Evolutionary conservation across 1,140 invertebrate genomes (phyloP), one percentile per base, ranked within the genome.

Genomic region (Drosophila grimshawi): DNA sequence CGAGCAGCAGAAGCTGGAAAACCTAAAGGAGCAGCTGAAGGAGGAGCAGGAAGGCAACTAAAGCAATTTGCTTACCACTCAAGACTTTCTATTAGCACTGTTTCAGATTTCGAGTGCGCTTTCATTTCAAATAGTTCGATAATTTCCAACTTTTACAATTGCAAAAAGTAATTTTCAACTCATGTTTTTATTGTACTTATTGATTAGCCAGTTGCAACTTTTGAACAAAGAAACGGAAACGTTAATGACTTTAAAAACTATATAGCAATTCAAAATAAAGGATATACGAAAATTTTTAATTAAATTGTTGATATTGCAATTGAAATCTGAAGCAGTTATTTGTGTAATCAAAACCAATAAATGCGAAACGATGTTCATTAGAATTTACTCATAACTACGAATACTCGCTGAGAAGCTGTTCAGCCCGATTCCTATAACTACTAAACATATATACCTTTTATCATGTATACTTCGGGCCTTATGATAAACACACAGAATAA

Each of bases 291-390:
- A n/a, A 39, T 2, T 8, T 39, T 39, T 7, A 39, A 39, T 39
- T 7, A 7, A 4, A 10, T 8, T 3, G 2, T 30, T n/a, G 5
- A 52, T 11, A 43, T 41, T 33, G 11, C 11, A 27, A 10, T 19
- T 8, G 7, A 57, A 43, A 27, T 43, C 39, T 61, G 11, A 32
- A 30, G 29, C 39, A 10, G 39, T 10, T 41, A 8, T 8, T 11
- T 27, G 1, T 51, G 5, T n/a, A 48, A 46, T 37, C 8, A 37
- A 57, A 55, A 43, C 3, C 39, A n/a, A 43, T 43, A n/a, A 43
- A 61, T 35, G 39, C 62, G 49, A 80, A 85, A 69, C 39, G 53
- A 77, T 80, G 81, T 85, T 83, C 80, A 80, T 67, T 83, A 83
- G 56, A 70, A 41, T 64, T 73, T 61, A 65, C 27, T 56, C 33